phyloP scores from a whole-genome alignment of 2,113 vertebrate species.

The Alligator sinensis region DNA sequence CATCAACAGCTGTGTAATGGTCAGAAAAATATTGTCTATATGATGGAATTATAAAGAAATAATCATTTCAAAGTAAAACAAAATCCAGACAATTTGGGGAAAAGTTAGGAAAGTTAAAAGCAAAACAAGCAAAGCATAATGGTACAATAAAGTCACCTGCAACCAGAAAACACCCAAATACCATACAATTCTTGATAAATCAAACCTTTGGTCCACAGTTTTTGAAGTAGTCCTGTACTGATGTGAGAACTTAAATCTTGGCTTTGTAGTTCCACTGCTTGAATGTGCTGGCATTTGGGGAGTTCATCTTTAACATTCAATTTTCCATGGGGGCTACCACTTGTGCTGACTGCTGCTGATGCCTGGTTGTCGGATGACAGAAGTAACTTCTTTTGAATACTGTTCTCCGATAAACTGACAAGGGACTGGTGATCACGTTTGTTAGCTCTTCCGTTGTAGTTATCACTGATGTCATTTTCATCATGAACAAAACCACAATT shows the following conservation, averaged over 20 bases:
- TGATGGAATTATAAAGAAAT: constrained; percentile 61
- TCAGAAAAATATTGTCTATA: constrained; percentile 76
- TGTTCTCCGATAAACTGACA: constrained; percentile 28
- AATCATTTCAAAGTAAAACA: constrained; percentile 29
- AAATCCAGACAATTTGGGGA: constrained; percentile 34
- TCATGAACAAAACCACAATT: constrained; percentile 85
- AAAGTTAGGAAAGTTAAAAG: constrained; percentile 73
- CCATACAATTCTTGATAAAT: constrained; percentile 74
- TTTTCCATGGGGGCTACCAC: constrained; percentile 33
- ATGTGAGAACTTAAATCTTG: constrained; percentile 73
- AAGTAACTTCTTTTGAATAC: constrained; percentile 33
- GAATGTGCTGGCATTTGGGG: constrained; percentile 41
- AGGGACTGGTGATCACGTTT: constrained; percentile 39
- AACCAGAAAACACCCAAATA: constrained; percentile 74
- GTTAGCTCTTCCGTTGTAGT: constrained; percentile 66
- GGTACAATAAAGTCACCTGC: constrained; percentile 76
- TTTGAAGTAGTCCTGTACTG: constrained; percentile 66
- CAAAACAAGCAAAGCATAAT: constrained; percentile 72
- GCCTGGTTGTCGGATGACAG: constrained; percentile 41
- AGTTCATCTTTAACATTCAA: constrained; percentile 59
- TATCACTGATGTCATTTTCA: constrained; percentile 72
- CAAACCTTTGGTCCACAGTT: constrained; percentile 84
- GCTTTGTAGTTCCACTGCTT: constrained; percentile 56
- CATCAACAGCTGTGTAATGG: background rate
- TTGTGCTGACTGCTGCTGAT: constrained; percentile 26